Base-by-base conservation (phyloP, 2,113 vertebrate species). In the Alligator mississippiensis region DNA sequence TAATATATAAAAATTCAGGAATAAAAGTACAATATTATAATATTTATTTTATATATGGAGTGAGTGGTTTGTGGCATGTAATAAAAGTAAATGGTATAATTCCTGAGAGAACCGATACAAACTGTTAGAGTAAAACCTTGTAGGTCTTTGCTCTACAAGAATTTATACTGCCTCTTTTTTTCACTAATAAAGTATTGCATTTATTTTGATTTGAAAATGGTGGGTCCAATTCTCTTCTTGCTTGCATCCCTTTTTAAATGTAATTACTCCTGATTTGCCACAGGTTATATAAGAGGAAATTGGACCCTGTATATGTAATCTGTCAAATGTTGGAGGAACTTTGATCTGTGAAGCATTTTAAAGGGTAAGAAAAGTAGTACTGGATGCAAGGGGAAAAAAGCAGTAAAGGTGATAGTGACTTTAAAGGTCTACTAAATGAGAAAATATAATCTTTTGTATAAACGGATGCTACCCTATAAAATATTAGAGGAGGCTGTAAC, bases 141-240 rank as follows among this genome's bases (percentile, higher is more conserved):
- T 24, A 91, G 63, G 30, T 79, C 38, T 70, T 2, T 63, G 80
- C 22, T 77, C 28, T n/a, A 79, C 77, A 87, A 55, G 63, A 96
- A 90, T 10, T 13, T 81, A 47, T 70, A 24, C 34, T 62, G 77
- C 21, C n/a, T 47, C 59, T 85, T 58, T 87, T 90, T 91, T 76
- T 62, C 16, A 63, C 60, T 61, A 19, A 85, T 87, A 80, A 87
- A 80, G 8, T 21, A 34, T 19, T 2, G 38, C 18, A 59, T 85
- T 96, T 55, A 38, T 85, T 90, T 92, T 87, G 27, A n/a, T 79
- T 88, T 95, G 54, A 34, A 85, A 57, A 74, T 78, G 88, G 68
- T 90, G 34, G 12, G n/a, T 58, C 86, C 91, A 38, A 93, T 90
- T 78, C 38, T 28, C 24, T 47, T 94, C 58, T 85, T 79, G 54